phyloP scores from a whole-genome alignment of 2,888 invertebrate species.

The Harpagoxenus sublaevis region DNA sequence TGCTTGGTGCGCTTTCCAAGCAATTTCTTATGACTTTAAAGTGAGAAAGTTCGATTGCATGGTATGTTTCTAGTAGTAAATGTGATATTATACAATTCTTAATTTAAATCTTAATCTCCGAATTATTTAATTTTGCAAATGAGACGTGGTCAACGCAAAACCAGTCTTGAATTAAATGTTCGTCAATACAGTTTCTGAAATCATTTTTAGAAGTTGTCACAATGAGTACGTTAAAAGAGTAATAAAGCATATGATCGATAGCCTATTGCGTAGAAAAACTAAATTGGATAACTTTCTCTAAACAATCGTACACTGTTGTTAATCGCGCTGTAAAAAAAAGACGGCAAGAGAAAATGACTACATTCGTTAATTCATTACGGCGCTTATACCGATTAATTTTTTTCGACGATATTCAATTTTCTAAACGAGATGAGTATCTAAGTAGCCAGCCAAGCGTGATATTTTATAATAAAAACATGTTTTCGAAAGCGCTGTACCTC shows the following conservation, averaged over 20 bases:
- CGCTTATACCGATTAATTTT: constrained; percentile 30
- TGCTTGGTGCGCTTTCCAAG: constrained; percentile 28
- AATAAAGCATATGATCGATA: not conserved
- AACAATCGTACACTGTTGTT: constrained; percentile 35
- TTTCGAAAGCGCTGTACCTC: constrained; percentile 4
- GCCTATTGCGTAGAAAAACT: not conserved
- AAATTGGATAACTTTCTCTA: constrained; percentile 41
- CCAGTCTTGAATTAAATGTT: not conserved
- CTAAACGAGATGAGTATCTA: constrained; percentile 16
- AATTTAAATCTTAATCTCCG: constrained; percentile 1
- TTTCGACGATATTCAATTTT: not conserved
- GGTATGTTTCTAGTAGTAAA: not conserved
- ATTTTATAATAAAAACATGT: constrained; percentile 3
- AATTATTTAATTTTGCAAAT: constrained; percentile 16
- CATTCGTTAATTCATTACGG: constrained; percentile 45
- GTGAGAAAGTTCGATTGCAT: constrained; percentile 36
- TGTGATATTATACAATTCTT: constrained; percentile 22
- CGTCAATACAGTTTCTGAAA: constrained; percentile 1
- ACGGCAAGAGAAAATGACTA: constrained; percentile 49
- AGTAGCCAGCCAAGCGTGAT: constrained; percentile 5
- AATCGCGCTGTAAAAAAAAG: constrained; percentile 31
- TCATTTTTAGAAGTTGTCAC: not conserved
- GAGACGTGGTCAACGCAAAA: not conserved
- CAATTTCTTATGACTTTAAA: constrained; percentile 27
- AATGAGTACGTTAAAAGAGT: not conserved